A percentile compares a stretch with the other conserved stretches of the same genome.
phyloP scores from a whole-genome alignment of 1,140 invertebrate genomes.

The Drosophila truncata region DNA sequence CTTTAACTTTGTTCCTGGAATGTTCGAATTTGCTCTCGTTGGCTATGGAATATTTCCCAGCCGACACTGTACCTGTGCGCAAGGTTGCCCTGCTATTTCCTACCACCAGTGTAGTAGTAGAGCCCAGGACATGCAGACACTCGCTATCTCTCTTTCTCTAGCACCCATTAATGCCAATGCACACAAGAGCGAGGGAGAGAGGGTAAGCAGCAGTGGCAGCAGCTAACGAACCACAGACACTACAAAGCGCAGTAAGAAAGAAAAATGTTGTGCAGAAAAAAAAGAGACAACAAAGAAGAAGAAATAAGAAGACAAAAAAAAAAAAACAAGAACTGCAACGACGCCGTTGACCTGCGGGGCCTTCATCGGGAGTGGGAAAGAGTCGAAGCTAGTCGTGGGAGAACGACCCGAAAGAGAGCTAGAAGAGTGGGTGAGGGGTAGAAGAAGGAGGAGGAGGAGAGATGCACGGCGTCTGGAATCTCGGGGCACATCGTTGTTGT shows the following conservation, averaged over 20 bases:
- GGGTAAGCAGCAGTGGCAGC: neutral
- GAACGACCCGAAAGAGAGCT: constrained; percentile 22
- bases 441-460: neutral
- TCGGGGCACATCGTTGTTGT: constrained; percentile 32
- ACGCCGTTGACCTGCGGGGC: constrained; percentile 63
- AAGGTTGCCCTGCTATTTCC: constrained; percentile 34
- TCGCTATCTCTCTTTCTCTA: constrained; percentile 22
- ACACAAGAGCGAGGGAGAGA: neutral
- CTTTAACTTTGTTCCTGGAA: neutral
- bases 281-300: constrained; percentile 30
- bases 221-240: constrained; percentile 65
- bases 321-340: constrained; percentile 47
- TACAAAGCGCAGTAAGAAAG: constrained; percentile 73
- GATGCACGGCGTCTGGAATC: constrained; percentile 44
- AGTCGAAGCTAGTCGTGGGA: constrained; percentile 37
- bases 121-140: constrained; percentile 42
- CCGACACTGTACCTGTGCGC: constrained; percentile 46
- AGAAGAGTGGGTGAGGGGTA: neutral
- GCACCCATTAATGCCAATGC: constrained; percentile 3
- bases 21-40: neutral
- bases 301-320: constrained; percentile 9
- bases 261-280: constrained; percentile 55
- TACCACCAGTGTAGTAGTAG: constrained; percentile 20
- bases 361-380: constrained; percentile 17
- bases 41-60: constrained; percentile 1